phyloP scores from a whole-genome alignment of 2,797 vertebrate species.

The Coregonus ussuriensis region DNA sequence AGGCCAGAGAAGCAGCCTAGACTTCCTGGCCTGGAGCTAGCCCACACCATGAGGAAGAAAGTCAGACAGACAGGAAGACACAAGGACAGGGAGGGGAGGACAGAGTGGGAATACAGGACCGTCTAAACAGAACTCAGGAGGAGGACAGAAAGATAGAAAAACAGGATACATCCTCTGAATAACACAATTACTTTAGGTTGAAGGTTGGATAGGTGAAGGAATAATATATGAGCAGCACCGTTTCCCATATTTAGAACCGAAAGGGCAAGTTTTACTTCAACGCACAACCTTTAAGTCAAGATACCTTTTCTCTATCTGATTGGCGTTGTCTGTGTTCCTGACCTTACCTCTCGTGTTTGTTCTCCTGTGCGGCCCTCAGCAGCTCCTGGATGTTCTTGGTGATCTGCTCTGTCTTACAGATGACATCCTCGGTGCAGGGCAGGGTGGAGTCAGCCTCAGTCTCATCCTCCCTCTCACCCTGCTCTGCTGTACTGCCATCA shows the following conservation, averaged over 20 bases:
- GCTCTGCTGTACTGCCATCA: slow-evolving; percentile 70
- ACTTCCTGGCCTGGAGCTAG: slow-evolving; percentile 12
- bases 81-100: neutral
- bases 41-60: neutral
- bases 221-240: neutral
- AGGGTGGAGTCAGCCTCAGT: slow-evolving; percentile 77
- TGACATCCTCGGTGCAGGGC: slow-evolving; percentile 95
- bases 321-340: neutral
- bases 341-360: slow-evolving; percentile 91
- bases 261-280: neutral
- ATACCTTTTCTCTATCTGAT: neutral
- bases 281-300: neutral
- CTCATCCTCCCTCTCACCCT: slow-evolving; percentile 65
- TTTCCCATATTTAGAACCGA: neutral
- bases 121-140: slow-evolving; percentile 10
- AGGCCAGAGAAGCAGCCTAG: slow-evolving; percentile 20
- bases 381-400: slow-evolving; percentile 99
- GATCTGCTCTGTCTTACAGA: slow-evolving; percentile 97
- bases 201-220: neutral
- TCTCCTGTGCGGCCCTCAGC: slow-evolving; percentile 92
- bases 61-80: neutral
- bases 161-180: neutral
- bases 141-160: neutral
- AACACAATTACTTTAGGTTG: neutral
- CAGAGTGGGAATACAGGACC: slow-evolving; percentile 14